phyloP scores from a whole-genome alignment of 2,888 invertebrate genomes.

The Archips crataeganus region DNA sequence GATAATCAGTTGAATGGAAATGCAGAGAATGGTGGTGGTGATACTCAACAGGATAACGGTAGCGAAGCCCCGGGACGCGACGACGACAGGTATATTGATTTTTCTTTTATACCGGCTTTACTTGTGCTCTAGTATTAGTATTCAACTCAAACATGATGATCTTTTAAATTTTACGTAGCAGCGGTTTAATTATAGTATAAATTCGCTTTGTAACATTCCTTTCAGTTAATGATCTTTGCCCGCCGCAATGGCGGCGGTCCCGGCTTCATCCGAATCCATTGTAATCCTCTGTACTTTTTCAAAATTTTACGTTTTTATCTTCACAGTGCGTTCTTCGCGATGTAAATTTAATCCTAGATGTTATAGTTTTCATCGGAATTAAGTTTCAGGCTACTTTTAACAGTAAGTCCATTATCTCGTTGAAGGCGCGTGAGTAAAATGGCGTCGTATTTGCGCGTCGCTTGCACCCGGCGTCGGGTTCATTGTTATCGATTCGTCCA shows the following conservation, averaged over 20 bases:
- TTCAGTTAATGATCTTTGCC: constrained; percentile 59
- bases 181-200: constrained; percentile 44
- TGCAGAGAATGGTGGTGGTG: constrained; percentile 88
- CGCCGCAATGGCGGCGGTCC: constrained; percentile 81
- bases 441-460: constrained; percentile 82
- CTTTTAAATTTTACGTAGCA: constrained; percentile 38
- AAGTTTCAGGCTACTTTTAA: constrained; percentile 68
- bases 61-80: constrained; percentile 92
- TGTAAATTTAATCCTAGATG: constrained; percentile 63
- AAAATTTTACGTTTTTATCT: constrained; percentile 74
- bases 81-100: constrained; percentile 90
- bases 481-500: constrained; percentile 71
- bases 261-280: constrained; percentile 72
- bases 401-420: constrained; percentile 65
- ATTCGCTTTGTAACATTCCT: constrained; percentile 61
- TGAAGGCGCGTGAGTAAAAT: constrained; percentile 83
- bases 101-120: constrained; percentile 44
- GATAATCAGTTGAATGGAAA: constrained; percentile 88
- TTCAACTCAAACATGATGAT: constrained; percentile 27
- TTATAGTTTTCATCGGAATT: constrained; percentile 80
- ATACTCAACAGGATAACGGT: constrained; percentile 89
- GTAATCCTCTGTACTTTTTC: constrained; percentile 76
- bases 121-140: constrained; percentile 22
- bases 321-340: constrained; percentile 72
- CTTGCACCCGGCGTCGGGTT: constrained; percentile 74